phyloP scores from a whole-genome alignment of 2,888 invertebrate genomes.

The Troides aeacus region DNA sequence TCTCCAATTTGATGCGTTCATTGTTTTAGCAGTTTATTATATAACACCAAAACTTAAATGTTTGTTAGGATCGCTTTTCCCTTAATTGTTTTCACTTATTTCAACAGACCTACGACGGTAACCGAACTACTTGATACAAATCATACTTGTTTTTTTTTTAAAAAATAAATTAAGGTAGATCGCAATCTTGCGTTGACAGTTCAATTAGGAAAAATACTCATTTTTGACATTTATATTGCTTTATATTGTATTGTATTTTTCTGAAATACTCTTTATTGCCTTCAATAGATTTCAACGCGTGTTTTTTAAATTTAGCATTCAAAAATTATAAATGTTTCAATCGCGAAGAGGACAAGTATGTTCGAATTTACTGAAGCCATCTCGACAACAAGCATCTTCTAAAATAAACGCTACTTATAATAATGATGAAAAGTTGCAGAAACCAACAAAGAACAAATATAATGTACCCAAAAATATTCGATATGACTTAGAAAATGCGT shows the following conservation, averaged over 20 bases:
- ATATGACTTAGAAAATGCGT: slow-evolving; percentile 66
- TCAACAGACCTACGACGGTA: slow-evolving; percentile 1
- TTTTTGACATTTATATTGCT: slow-evolving; percentile 12
- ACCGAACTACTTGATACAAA: slow-evolving; percentile 14
- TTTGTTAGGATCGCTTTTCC: background rate
- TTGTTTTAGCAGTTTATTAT: slow-evolving; percentile 18
- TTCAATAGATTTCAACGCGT: background rate
- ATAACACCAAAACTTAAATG: background rate
- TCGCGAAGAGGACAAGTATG: slow-evolving; percentile 7
- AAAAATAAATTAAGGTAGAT: slow-evolving; percentile 21
- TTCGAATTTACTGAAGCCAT: slow-evolving; percentile 14
- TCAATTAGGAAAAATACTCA: background rate
- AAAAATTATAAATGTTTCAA: slow-evolving; percentile 21
- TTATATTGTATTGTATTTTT: slow-evolving; percentile 22
- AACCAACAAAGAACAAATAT: slow-evolving; percentile 45
- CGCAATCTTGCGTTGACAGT: slow-evolving; percentile 23
- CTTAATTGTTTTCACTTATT: background rate
- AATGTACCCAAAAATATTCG: slow-evolving; percentile 62
- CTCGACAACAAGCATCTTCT: slow-evolving; percentile 1
- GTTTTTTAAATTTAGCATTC: slow-evolving; percentile 7
- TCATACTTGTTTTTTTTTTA: background rate
- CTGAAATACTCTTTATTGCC: slow-evolving; percentile 16
- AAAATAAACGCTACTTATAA: slow-evolving; percentile 21
- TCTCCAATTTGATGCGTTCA: slow-evolving; percentile 41
- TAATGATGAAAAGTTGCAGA: slow-evolving; percentile 29